phyloP scores from a whole-genome alignment of 2,888 invertebrate genomes.

The Eumerus sabulonum region DNA sequence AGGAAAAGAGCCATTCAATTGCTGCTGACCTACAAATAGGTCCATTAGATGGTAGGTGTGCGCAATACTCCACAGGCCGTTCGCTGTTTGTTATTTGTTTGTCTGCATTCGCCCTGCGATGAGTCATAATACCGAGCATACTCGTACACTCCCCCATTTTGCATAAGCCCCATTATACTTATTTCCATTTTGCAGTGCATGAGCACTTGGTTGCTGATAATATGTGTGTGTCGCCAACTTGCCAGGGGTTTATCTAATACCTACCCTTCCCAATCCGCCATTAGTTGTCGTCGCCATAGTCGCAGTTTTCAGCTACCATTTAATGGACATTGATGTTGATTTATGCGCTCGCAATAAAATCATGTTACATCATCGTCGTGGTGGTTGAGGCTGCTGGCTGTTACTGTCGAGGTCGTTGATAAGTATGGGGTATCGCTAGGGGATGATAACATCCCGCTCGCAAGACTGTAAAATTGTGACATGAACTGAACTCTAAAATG shows the following conservation, averaged over 20 bases:
- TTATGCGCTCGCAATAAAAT: slow-evolving; percentile 63
- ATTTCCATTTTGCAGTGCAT: slow-evolving; percentile 40
- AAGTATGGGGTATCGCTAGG: too few species aligned
- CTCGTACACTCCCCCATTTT: slow-evolving; percentile 16
- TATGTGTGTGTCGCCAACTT: slow-evolving; percentile 53
- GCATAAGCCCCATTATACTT: slow-evolving; percentile 7
- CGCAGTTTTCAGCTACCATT: slow-evolving; percentile 27
- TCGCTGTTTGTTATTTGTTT: not conserved
- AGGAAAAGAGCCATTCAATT: slow-evolving; percentile 52
- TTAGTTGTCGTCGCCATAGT: not conserved
- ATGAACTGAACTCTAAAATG: too few species aligned
- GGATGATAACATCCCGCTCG: too few species aligned
- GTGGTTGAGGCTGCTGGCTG: not conserved
- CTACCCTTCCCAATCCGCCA: not conserved
- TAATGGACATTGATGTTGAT: slow-evolving; percentile 66
- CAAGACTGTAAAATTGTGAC: too few species aligned
- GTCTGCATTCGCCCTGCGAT: slow-evolving; percentile 23
- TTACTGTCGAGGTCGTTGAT: too few species aligned
- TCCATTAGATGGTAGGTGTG: slow-evolving; percentile 53
- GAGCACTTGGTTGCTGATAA: slow-evolving; percentile 21
- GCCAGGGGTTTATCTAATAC: slow-evolving; percentile 46
- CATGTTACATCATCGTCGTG: slow-evolving; percentile 55
- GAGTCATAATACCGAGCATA: slow-evolving; percentile 37
- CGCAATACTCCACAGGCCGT: not conserved
- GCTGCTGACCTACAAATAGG: slow-evolving; percentile 65